Base-by-base conservation (phyloP, 1,140 invertebrate genomes). In the Riptortus pedestris region DNA sequence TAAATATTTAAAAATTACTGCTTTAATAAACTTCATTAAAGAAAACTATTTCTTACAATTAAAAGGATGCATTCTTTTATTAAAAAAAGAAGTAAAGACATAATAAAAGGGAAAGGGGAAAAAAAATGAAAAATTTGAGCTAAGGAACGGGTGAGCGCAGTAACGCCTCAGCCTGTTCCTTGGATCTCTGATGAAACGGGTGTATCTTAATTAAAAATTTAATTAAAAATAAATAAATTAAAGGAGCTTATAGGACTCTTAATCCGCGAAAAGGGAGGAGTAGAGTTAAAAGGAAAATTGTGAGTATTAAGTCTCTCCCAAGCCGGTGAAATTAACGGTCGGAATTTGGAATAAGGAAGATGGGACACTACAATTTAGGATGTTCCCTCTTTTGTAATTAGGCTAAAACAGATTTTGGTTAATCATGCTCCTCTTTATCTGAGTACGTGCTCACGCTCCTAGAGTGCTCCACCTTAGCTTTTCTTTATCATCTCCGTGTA, bases 131-230 rank as follows among this genome's bases (percentile, higher is more conserved):
- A 38, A 38, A 38, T 38, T 38, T 38, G 31, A 38, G 14, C 5
- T 38, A 5, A 7, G 14, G 31, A 38, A 38, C n/a, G n/a, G n/a
- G n/a, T n/a, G n/a, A n/a, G n/a, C n/a, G n/a, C n/a, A n/a, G n/a
- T n/a, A n/a, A n/a, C n/a, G n/a, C n/a, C n/a, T n/a, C n/a, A n/a
- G n/a, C n/a, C n/a, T n/a, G n/a, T n/a, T 38, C 31, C 31, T 7
- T 7, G 31, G 31, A 38, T 38, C 51, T 22, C 24, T 55, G 51
- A 55, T 55, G 51, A 55, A 55, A 55, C 24, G 51, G 51, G 51
- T 55, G 51, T 55, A 55, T 55, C 51, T 55, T 55, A 55, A 55
- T 55, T 55, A 55, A 55, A 55, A 55, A 55, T 55, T 55, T 55
- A 55, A 55, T 55, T 55, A 55, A 55, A 55, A 55, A 55, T 55